These are phyloP conservation scores for Zoanthus solanderi DNA, from an alignment of 92 coral and sea anemone species.

Conservation along the genomic window DNA sequence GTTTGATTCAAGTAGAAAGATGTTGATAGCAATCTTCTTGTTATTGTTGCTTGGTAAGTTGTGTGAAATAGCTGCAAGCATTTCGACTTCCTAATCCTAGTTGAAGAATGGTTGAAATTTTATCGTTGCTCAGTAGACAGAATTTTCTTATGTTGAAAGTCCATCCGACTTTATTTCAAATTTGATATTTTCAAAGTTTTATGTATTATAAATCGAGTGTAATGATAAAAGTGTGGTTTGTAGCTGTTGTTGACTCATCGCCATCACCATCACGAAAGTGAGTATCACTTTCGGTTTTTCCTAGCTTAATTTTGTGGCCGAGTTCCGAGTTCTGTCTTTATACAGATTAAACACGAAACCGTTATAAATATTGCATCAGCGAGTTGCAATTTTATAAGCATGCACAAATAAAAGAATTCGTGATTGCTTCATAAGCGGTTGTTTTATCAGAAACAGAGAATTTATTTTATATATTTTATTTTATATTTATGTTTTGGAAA, in stretches of 20 bases:
- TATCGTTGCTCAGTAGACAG: neutral
- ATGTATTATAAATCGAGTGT: neutral
- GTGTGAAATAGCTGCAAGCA: neutral
- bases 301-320: neutral
- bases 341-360: neutral
- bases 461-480: neutral
- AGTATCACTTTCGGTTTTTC: conserved; percentile 5
- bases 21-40: neutral
- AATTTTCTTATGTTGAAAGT: neutral
- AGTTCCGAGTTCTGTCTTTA: neutral
- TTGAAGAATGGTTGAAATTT: neutral
- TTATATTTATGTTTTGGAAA: neutral
- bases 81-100: neutral
- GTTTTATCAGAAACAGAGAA: neutral
- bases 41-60: conserved; percentile 6
- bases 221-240: neutral
- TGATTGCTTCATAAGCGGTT: neutral
- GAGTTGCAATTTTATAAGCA: neutral
- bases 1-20: conserved; percentile 20
- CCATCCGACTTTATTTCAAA: neutral
- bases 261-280: neutral
- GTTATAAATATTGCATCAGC: conserved; percentile 4
- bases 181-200: neutral
- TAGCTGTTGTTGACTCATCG: neutral
- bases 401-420: neutral